These are phyloP conservation scores for Dione juno DNA, from an alignment of 2,888 invertebrate genomes.

Conservation along the genomic window DNA sequence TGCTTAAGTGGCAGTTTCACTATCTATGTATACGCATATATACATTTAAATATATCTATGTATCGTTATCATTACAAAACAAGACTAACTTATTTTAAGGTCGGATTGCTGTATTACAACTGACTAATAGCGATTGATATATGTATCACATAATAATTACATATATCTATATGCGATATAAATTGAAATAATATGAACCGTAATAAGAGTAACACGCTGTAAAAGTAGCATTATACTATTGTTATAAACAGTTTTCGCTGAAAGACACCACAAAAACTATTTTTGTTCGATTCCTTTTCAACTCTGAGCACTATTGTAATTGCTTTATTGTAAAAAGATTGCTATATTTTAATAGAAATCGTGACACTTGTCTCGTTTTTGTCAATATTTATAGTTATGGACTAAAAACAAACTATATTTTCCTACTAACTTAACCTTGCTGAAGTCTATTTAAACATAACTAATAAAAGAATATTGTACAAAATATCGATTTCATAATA, in stretches of 20 bases:
- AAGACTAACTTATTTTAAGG: no score
- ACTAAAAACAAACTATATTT: not conserved
- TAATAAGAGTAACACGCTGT: not conserved
- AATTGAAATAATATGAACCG: not conserved
- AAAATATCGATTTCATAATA: not conserved
- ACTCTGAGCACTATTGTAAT: not conserved
- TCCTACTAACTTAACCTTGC: not conserved
- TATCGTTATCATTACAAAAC: no score
- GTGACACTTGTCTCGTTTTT: slow-evolving; percentile 36
- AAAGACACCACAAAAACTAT: slow-evolving; percentile 7
- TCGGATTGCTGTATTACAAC: no score
- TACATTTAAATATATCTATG: no score
- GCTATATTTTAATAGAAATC: slow-evolving; percentile 36
- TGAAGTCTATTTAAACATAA: not conserved
- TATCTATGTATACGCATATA: no score
- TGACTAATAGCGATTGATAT: no score
- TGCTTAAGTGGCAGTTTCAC: no score
- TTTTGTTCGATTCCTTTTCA: slow-evolving; percentile 10
- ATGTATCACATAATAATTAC: no score
- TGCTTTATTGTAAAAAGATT: slow-evolving; percentile 20
- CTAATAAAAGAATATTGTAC: not conserved
- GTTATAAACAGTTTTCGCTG: not conserved
- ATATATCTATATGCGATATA: no score
- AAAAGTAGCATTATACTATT: not conserved
- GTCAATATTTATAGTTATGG: slow-evolving; percentile 28